Evolutionary conservation across 1,140 invertebrate species (phyloP).

Genomic region (Pseudomyrmex concolor): DNA sequence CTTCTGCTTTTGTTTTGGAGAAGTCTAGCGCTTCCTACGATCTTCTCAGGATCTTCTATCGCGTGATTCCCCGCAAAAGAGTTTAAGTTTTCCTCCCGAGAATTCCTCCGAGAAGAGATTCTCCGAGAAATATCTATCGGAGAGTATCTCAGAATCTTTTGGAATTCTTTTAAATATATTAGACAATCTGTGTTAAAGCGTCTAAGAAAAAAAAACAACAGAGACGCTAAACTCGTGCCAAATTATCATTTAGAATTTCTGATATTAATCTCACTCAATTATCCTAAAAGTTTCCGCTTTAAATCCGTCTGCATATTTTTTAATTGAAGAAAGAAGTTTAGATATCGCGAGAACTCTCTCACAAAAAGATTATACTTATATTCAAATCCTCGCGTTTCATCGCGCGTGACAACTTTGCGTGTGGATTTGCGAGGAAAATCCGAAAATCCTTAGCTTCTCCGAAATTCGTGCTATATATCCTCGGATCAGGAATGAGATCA

Average conservation of each 20-base stretch:
- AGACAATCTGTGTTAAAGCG: too few species aligned
- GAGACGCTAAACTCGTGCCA: not conserved
- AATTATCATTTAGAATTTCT: not conserved
- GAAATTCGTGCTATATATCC: constrained; percentile 26
- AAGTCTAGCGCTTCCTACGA: not conserved
- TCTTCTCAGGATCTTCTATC: constrained; percentile 4
- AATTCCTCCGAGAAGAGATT: not conserved
- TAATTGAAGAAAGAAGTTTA: too few species aligned
- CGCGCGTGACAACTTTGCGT: not conserved
- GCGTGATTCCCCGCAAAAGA: not conserved
- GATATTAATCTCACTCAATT: constrained; percentile 25
- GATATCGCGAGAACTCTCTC: constrained; percentile 13
- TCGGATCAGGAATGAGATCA: constrained; percentile 32
- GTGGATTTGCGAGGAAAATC: not conserved
- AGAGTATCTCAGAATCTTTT: not conserved
- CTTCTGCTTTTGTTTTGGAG: constrained; percentile 9
- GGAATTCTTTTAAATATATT: constrained; percentile 4
- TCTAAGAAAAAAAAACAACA: too few species aligned
- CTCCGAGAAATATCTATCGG: too few species aligned
- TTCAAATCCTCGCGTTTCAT: constrained; percentile 10
- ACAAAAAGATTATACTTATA: too few species aligned
- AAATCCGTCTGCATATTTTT: too few species aligned
- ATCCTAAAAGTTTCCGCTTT: not conserved
- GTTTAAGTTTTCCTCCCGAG: not conserved
- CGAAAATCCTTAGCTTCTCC: constrained; percentile 4